Base-by-base conservation (phyloP, 2,113 vertebrate genomes). In the Oostethus manadensis region DNA sequence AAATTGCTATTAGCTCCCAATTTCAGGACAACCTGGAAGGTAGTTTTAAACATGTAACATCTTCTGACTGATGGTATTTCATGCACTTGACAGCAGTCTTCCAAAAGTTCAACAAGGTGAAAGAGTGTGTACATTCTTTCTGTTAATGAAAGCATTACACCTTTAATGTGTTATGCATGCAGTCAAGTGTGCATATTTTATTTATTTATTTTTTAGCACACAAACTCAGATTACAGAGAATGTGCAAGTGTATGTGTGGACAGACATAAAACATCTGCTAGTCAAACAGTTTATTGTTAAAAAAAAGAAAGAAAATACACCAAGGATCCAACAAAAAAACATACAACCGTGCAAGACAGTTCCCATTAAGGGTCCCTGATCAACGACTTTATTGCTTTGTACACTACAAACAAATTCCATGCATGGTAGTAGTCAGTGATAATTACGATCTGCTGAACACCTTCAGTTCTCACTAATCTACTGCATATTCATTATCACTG, bases 331-430 rank as follows among this genome's bases (percentile, higher is more conserved):
- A 78, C 72, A 59, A 72, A 85, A 84, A 82, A 60, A 71, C 63
- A 62, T 65, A 81, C 63, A 81, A 62, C 64, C 68, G 72, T 65
- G 81, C 53, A 59, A 77, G 78, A 81, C 83, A 78, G 64, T 58
- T 80, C 78, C 70, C 76, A 77, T 84, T 80, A 79, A 77, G 63
- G 58, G 65, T 62, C 62, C 66, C 64, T 60, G 70, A 70, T 63
- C 51, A 58, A 51, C 43, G 56, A 61, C 67, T 69, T 80, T 68
- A 76, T 78, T 81, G 78, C 72, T 82, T 84, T 59, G 60, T 82
- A 84, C 74, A 81, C 71, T 77, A 79, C 73, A 81, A 87, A 81
- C 51, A 46, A 80, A 83, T 84, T 86, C 83, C 78, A 73, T 0
- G 51, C 74, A 82, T 83, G 68, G 76, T 73, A 69, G 69, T 74